Evolutionary conservation across 2,888 invertebrate genomes (phyloP), one percentile per base, ranked within the genome.

Genomic region (Punctoribates punctum): DNA sequence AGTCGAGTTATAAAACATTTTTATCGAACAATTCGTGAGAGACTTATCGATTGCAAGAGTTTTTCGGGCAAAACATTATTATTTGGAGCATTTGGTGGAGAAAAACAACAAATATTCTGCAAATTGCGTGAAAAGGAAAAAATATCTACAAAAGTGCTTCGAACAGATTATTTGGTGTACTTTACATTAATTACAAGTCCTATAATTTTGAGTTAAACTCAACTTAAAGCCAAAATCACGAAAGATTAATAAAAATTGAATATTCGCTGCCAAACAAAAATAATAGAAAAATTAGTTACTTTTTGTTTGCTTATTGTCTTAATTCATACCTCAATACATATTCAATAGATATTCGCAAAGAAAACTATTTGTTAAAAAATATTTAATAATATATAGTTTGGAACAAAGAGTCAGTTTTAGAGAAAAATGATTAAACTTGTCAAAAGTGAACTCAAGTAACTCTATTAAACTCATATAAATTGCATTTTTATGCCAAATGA

Each of bases 301-400:
- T 60, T 60, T 60, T 60, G 13, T 60, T 60, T 60, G 13, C 3
- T 17, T 60, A 60, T 25, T 60, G 23, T 23, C 25, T 60, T 60
- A 60, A 60, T 13, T 60, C 27, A 60, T 60, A 60, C 60, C 60
- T 60, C 60, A 65, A 65, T 65, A 65, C 65, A 65, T 65, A 65
- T 65, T 65, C 65, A 65, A 34, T 65, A 34, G 34, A 13, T 29
- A 29, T 62, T 8, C 29, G 20, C 6, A 17, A 29, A 17, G 20
- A 20, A 23, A 23, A 34, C 20, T 17, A n/a, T n/a, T 34, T 34
- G 65, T 65, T 65, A 34, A 60, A 60, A 60, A 6, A 3, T 60
- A 25, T 20, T 51, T n/a, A n/a, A 51, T 51, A 51, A 51, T 51
- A 51, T 51, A n/a, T 23, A 25, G 27, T 60, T 25, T 60, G 27